Evolutionary conservation across 2,888 invertebrate genomes (phyloP), one percentile per base, ranked within the genome.

Genomic region (Ariolimax columbianus): DNA sequence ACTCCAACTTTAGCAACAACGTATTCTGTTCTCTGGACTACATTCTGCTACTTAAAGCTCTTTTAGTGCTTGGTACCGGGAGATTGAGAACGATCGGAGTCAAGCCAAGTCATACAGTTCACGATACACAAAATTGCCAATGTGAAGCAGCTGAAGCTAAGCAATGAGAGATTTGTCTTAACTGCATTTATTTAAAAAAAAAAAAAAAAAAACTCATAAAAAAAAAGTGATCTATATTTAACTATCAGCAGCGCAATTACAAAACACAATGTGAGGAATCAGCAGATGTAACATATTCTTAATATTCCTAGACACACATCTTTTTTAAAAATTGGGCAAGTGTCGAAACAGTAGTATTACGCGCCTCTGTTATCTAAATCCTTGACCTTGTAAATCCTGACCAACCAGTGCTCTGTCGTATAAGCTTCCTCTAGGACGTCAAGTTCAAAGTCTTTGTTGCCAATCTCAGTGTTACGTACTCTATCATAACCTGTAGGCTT

Each of bases 371-470:
- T 99, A 87, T 97, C 96, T 89, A 98, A 95, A 94, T 97, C 97
- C 95, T 99, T 99, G 59, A 99, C 99, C 95, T 98, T 98, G 95
- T 99, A 99, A 93, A 99, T 98, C 92, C 99, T 96, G 84, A 99
- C 99, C 77, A 99, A 96, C 99, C 99, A 99, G 95, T 99, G 99
- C 94, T 99, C 99, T 0, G 99, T 98, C 33, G 99, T 99, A 95
- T 99, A 99, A 0, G 99, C 99, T 95, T 99, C 99, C 94, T 99
- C 99, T n/a, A 99, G 95, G n/a, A 98, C 97, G 93, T 98, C 98
- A 88, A 99, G 95, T 94, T 98, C 98, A 95, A 99, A 98, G 95
- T 99, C 98, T 95, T 99, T 99, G 95, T 98, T 98, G 89, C 99
- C 99, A 91, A 99, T 99, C 95, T 99, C 99, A n/a, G 98, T 97